phyloP scores from a whole-genome alignment of 2,888 invertebrate genomes.

The Leptogaster cylindrica region DNA sequence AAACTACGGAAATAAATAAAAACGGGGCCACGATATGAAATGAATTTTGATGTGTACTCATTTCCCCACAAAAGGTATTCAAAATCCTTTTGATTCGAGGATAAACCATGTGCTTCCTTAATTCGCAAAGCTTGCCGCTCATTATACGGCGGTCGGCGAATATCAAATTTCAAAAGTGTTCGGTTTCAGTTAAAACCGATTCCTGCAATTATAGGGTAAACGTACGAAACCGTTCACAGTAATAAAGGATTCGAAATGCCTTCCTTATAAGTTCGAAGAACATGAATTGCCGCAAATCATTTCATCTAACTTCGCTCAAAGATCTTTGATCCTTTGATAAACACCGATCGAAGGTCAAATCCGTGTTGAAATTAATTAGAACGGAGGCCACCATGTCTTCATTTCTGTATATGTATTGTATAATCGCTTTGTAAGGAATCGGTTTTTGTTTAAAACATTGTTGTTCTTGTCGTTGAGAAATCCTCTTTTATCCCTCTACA shows the following conservation, averaged over 20 bases:
- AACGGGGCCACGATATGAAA: conserved; percentile 15
- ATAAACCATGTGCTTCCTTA: conserved; percentile 50
- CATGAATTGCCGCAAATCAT: conserved; percentile 30
- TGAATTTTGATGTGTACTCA: conserved; percentile 47
- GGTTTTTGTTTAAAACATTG: neutral
- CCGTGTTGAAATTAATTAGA: conserved; percentile 51
- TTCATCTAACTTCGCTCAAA: conserved; percentile 28
- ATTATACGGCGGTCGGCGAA: conserved; percentile 45
- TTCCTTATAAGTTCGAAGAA: conserved; percentile 23
- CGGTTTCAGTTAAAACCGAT: conserved; percentile 46
- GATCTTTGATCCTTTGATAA: conserved; percentile 43
- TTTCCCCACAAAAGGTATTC: conserved; percentile 18
- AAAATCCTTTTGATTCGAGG: conserved; percentile 18
- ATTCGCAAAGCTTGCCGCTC: conserved; percentile 51
- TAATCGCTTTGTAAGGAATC: neutral
- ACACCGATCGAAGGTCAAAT: conserved; percentile 49
- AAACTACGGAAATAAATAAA: conserved; percentile 5
- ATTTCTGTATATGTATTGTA: neutral
- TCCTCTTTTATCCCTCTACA: conserved; percentile 1
- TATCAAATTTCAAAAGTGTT: conserved; percentile 46
- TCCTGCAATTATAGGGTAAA: conserved; percentile 41
- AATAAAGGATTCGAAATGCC: conserved; percentile 33
- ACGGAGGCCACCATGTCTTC: neutral
- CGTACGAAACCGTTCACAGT: conserved; percentile 6
- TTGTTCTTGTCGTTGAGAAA: neutral